A percentile compares a stretch with the other conserved stretches of the same genome.
phyloP scores from a whole-genome alignment of 2,113 vertebrate genomes.

The Aplodontia rufa region DNA sequence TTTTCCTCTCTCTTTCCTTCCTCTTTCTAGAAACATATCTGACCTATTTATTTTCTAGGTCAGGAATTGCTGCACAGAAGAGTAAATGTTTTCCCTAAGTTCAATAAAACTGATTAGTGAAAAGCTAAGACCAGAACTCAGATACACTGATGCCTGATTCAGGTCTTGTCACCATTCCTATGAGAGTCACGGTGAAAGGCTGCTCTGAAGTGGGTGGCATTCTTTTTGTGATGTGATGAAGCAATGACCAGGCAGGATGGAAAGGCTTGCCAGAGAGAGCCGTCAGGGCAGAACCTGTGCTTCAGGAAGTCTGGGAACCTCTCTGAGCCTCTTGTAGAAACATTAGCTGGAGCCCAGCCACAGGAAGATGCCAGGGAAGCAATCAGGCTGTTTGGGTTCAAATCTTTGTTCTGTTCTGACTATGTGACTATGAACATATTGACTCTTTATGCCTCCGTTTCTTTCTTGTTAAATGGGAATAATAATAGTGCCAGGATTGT shows the following conservation, averaged over 20 bases:
- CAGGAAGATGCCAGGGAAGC: no score
- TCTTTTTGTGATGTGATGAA: no score
- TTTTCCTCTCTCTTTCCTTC: background rate
- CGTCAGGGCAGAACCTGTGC: background rate
- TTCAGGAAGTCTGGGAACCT: background rate
- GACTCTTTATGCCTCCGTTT: background rate
- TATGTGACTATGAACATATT: background rate
- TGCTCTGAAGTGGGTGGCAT: background rate
- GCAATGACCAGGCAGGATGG: background rate
- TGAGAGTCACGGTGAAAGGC: background rate
- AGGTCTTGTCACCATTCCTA: accelerated
- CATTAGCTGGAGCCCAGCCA: background rate
- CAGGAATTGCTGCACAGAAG: background rate
- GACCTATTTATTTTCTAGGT: background rate
- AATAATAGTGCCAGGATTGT: background rate
- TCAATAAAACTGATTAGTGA: background rate
- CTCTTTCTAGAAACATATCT: background rate
- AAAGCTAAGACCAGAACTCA: background rate
- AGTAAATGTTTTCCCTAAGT: background rate
- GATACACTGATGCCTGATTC: accelerated
- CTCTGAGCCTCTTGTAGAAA: background rate
- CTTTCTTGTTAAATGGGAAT: background rate
- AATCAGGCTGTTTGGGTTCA: background rate
- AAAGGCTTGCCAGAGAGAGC: background rate
- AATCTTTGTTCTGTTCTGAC: background rate